Evolutionary conservation across 2,888 invertebrate species (phyloP).

Genomic region (Latheticus oryzae): DNA sequence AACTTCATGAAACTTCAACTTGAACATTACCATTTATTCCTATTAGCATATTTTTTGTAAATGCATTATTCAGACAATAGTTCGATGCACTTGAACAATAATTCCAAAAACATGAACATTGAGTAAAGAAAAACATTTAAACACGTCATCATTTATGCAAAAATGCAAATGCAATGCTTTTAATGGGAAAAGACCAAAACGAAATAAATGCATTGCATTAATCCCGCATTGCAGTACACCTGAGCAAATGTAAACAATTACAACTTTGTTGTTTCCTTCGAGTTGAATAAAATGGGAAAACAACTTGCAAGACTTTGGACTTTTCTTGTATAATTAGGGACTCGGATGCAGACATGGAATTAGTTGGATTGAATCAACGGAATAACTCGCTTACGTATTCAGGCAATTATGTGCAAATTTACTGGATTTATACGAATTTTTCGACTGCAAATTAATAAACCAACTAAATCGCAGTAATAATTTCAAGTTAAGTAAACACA

Average conservation of each 20-base stretch:
- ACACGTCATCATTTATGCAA: too few relatives aligned
- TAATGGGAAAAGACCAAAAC: slow-evolving; percentile 6
- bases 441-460: slow-evolving; percentile 33
- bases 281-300: slow-evolving; percentile 25
- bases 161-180: slow-evolving; percentile 15
- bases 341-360: slow-evolving; percentile 26
- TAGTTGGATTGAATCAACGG: too few relatives aligned
- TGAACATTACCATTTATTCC: slow-evolving; percentile 10
- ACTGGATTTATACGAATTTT: slow-evolving; percentile 9
- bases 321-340: slow-evolving; percentile 34
- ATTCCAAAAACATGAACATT: too few relatives aligned
- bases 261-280: slow-evolving; percentile 15
- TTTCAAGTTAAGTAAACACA: slow-evolving; percentile 30
- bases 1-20: slow-evolving; percentile 5
- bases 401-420: slow-evolving; percentile 26
- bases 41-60: slow-evolving; percentile 28
- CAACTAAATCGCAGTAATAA: slow-evolving; percentile 41
- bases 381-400: slow-evolving; percentile 20
- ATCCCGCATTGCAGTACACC: slow-evolving; percentile 45
- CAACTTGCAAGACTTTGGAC: slow-evolving; percentile 32
- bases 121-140: too few relatives aligned
- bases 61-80: slow-evolving; percentile 6
- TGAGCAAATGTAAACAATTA: slow-evolving; percentile 21
- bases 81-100: slow-evolving; percentile 17
- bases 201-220: slow-evolving; percentile 23